Evolutionary conservation across 2,888 invertebrate species (phyloP).

Genomic region (Bruchidius siliquastri): DNA sequence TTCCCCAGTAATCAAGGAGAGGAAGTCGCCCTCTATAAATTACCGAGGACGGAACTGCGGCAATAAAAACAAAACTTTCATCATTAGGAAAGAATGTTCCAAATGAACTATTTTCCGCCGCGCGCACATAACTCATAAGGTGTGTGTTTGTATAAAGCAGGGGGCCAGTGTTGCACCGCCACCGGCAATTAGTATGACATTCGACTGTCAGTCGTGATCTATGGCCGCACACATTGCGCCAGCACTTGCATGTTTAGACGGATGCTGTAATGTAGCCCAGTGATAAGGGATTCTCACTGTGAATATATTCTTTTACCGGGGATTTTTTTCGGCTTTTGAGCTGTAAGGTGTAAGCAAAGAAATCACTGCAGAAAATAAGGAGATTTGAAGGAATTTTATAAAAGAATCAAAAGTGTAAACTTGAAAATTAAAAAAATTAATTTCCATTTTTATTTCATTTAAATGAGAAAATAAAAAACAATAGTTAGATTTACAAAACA

Average conservation of each 20-base stretch:
- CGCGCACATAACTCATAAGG: conserved; percentile 35
- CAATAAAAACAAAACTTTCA: conserved; percentile 27
- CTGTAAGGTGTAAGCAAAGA: no score
- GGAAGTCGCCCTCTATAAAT: conserved; percentile 14
- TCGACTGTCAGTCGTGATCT: conserved; percentile 38
- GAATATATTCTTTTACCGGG: no score
- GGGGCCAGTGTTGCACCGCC: conserved; percentile 24
- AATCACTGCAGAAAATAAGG: no score
- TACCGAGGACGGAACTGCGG: conserved; percentile 6
- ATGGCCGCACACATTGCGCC: conserved; percentile 40
- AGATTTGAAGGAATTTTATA: no score
- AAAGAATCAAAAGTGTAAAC: no score
- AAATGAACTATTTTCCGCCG: conserved; percentile 37
- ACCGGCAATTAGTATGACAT: conserved; percentile 45
- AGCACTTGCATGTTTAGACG: neutral
- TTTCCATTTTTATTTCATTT: no score
- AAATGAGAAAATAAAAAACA: no score
- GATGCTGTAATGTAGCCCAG: no score
- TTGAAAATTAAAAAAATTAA: no score
- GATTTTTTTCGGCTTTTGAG: no score
- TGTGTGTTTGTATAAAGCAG: neutral
- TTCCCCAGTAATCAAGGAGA: conserved; percentile 9
- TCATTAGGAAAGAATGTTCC: conserved; percentile 38
- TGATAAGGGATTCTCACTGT: no score
- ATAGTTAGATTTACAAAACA: no score